Conservation (phyloP, 2,113 vertebrate species). For the Lepidothrix coronata region DNA sequence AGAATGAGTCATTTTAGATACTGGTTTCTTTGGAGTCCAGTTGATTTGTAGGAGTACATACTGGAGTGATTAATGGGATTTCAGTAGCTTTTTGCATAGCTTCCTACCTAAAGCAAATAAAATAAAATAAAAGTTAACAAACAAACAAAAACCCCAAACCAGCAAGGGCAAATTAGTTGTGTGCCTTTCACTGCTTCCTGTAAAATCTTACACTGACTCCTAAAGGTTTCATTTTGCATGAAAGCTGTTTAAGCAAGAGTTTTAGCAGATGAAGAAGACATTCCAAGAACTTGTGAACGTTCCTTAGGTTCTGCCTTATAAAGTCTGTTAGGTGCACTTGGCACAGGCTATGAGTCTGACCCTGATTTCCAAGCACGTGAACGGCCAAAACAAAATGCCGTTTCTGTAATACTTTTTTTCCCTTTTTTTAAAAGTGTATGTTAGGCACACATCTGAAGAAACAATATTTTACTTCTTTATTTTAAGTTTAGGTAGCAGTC, state of each 20-base stretch:
- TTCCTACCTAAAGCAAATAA: background rate
- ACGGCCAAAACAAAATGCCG: background rate
- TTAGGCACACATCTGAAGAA: background rate
- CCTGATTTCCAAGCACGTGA: background rate
- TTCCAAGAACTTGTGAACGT: background rate
- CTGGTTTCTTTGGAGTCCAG: rapidly evolving
- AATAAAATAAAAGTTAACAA: background rate
- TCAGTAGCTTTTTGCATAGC: background rate
- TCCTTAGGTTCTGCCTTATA: background rate
- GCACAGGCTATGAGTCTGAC: background rate
- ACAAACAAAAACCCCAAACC: background rate
- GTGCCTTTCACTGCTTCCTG: background rate
- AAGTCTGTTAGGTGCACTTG: background rate
- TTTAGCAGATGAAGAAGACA: background rate
- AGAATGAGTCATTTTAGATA: background rate
- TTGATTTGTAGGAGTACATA: background rate
- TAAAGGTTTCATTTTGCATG: background rate
- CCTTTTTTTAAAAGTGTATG: background rate
- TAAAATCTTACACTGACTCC: background rate
- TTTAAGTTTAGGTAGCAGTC: background rate
- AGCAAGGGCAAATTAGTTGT: background rate
- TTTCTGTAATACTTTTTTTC: background rate
- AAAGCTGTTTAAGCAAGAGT: background rate
- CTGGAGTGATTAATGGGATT: background rate
- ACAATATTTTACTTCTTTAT: background rate